These are phyloP conservation scores for Macquaria ambigua DNA, from an alignment of 2,113 vertebrate species.

Conservation along the genomic window DNA sequence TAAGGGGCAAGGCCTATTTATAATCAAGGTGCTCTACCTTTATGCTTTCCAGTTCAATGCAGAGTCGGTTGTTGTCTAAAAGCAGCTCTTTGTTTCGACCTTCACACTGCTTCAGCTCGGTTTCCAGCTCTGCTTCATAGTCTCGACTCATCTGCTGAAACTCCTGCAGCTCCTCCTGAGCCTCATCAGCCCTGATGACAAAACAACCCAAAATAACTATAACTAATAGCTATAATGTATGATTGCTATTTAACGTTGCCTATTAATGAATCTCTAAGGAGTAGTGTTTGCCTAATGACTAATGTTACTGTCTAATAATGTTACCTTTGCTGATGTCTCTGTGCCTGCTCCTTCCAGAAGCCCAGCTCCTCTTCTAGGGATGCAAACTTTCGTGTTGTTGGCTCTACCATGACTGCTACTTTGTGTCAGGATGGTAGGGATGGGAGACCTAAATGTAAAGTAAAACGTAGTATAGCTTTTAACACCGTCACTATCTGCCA, in stretches of 20 bases:
- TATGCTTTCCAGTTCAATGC: conserved; percentile 90
- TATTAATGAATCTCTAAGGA: not conserved
- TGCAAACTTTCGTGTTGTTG: conserved; percentile 82
- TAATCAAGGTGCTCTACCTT: conserved; percentile 85
- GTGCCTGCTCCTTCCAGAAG: conserved; percentile 93
- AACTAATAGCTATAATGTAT: too few relatives aligned
- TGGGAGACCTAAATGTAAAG: not conserved
- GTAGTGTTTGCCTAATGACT: too few relatives aligned
- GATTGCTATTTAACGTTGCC: not conserved
- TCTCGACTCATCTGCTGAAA: conserved; percentile 98
- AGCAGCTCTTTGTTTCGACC: conserved; percentile 93
- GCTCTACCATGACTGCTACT: conserved; percentile 86
- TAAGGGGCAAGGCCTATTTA: not conserved
- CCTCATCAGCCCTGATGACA: conserved; percentile 87
- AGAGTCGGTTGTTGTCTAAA: conserved; percentile 89
- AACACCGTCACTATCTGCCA: rapidly evolving
- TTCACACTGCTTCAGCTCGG: conserved; percentile 93
- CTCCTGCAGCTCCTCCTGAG: conserved; percentile 92
- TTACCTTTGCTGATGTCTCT: conserved; percentile 91
- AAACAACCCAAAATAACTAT: not conserved
- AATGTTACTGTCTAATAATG: not conserved
- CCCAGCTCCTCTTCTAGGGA: conserved; percentile 89
- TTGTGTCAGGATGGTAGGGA: not conserved
- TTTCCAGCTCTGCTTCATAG: conserved; percentile 96
- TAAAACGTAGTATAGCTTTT: not conserved